A percentile compares a stretch with the other conserved stretches of the same genome.
Evolutionary conservation across 1,140 invertebrate genomes (phyloP).

Genomic region (Marisa cornuarietis): DNA sequence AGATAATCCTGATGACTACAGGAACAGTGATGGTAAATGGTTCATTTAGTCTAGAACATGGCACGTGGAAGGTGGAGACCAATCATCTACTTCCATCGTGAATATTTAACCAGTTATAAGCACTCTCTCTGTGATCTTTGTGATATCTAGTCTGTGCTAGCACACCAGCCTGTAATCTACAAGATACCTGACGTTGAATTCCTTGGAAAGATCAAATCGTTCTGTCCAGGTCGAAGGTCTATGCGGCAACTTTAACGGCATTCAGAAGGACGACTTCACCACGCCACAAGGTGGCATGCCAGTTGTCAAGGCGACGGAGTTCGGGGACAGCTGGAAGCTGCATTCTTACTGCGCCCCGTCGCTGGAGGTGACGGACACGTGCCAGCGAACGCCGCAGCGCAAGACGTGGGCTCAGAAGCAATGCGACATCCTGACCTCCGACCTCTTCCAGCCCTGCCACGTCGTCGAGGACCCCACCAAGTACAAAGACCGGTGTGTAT

Average conservation of each 20-base stretch:
- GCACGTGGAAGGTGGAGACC: no score
- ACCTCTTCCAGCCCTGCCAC: constrained; percentile 81
- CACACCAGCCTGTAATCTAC: no score
- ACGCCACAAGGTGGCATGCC: constrained; percentile 78
- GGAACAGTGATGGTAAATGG: no score
- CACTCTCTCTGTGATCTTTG: no score
- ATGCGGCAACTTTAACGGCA: constrained; percentile 90
- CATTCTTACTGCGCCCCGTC: constrained; percentile 75
- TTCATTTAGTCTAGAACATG: no score
- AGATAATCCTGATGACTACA: no score
- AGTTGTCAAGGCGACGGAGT: constrained; percentile 78
- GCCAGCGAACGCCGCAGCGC: constrained; percentile 76
- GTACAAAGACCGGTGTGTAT: constrained; percentile 47
- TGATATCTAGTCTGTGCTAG: no score
- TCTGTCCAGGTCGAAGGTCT: constrained; percentile 77
- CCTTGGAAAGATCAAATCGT: no score
- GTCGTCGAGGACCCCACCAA: constrained; percentile 46
- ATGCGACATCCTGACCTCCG: constrained; percentile 79
- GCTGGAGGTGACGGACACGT: constrained; percentile 71
- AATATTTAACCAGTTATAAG: no score
- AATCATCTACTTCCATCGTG: no score
- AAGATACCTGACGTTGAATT: no score
- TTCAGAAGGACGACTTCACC: constrained; percentile 74
- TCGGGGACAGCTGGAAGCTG: constrained; percentile 89
- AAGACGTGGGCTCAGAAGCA: constrained; percentile 80